Conservation (phyloP, 2,797 vertebrate species). For the Florisuga fusca region DNA sequence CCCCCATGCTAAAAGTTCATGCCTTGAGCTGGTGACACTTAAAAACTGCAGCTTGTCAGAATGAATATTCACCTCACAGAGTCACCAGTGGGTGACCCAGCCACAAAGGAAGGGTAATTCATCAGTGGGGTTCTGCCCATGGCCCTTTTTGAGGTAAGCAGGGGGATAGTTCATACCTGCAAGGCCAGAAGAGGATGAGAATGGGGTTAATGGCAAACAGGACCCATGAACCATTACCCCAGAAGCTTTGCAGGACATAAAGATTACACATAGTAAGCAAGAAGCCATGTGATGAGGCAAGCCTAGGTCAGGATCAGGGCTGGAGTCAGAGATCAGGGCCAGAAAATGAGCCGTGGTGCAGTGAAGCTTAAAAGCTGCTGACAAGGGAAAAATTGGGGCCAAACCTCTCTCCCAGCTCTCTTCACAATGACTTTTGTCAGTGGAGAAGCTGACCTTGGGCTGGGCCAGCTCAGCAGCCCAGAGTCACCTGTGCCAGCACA, state of each 20-base stretch:
- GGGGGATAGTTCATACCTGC: not conserved
- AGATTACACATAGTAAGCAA: not conserved
- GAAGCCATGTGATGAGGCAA: too few relatives aligned
- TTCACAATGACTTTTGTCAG: not conserved
- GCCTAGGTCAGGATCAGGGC: not conserved
- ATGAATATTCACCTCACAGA: not conserved
- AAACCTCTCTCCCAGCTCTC: not conserved
- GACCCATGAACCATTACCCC: not conserved
- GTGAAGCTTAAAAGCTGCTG: not conserved
- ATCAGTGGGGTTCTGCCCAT: accelerated
- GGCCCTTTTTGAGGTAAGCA: not conserved
- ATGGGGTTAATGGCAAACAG: not conserved
- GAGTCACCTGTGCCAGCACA: accelerated
- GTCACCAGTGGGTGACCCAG: not conserved
- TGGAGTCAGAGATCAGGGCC: not conserved
- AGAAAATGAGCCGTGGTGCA: accelerated
- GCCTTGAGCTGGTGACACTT: not conserved
- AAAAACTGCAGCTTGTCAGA: not conserved
- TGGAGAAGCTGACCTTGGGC: not conserved
- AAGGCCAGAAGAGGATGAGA: not conserved
- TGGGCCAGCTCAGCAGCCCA: not conserved
- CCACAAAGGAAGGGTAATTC: not conserved
- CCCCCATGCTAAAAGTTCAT: not conserved
- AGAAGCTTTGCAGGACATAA: not conserved
- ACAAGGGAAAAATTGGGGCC: not conserved